Evolutionary conservation across 2,888 invertebrate species (phyloP).

Genomic region (Phengaris arion): DNA sequence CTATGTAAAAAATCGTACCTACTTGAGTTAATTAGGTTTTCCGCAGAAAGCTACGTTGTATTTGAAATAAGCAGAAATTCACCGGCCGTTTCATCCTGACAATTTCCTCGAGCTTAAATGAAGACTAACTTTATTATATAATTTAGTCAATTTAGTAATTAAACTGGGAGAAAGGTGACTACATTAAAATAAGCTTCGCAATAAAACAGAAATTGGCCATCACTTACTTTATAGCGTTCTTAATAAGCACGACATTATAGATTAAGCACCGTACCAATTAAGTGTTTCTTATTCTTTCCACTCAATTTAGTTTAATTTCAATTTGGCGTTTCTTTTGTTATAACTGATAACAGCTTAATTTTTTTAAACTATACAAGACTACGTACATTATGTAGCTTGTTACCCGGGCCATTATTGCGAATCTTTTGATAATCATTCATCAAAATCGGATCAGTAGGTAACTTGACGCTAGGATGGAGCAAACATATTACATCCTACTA

Average conservation of each 20-base stretch:
- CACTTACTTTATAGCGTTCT: constrained; percentile 30
- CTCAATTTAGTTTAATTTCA: constrained; percentile 12
- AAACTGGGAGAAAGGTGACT: constrained; percentile 23
- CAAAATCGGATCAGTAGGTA: no score
- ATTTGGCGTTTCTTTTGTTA: constrained; percentile 19
- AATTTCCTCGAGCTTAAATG: constrained; percentile 26
- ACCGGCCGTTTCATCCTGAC: background rate
- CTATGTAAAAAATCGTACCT: no score
- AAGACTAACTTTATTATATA: constrained; percentile 27
- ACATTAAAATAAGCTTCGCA: constrained; percentile 30
- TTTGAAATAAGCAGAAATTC: background rate
- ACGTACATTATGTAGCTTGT: no score
- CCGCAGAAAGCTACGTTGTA: background rate
- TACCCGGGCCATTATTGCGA: no score
- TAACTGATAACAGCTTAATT: background rate
- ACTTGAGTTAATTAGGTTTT: background rate
- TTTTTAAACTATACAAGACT: no score
- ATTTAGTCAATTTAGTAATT: constrained; percentile 27
- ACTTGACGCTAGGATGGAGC: no score
- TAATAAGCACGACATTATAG: constrained; percentile 29
- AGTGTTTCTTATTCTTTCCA: constrained; percentile 7
- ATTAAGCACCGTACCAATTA: constrained; percentile 16
- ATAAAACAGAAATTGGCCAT: constrained; percentile 30
- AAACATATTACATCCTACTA: no score
- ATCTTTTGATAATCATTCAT: no score